Conservation (phyloP, 2,888 invertebrate genomes). For the Hedychridium roseum region DNA sequence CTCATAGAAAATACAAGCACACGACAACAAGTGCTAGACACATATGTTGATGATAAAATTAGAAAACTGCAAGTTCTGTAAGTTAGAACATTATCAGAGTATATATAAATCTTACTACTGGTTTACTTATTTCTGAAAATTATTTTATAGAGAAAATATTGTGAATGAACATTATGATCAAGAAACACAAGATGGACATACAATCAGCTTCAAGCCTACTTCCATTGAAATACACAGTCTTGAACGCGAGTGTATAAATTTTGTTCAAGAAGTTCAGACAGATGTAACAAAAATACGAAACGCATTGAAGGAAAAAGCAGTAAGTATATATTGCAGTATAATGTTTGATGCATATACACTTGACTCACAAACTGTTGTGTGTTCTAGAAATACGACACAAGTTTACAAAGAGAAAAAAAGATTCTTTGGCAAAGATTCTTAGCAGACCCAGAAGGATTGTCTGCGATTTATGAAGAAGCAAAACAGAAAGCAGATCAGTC, state of each 20-base stretch:
- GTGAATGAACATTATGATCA: constrained; percentile 33
- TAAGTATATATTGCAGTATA: constrained; percentile 27
- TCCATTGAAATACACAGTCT: constrained; percentile 37
- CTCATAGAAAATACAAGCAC: constrained; percentile 39
- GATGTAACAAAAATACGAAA: constrained; percentile 42
- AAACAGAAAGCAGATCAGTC: constrained; percentile 17
- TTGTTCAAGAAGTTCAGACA: constrained; percentile 37
- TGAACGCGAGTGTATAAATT: constrained; percentile 33
- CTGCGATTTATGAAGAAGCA: constrained; percentile 13
- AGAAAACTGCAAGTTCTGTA: constrained; percentile 27
- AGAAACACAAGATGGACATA: constrained; percentile 45
- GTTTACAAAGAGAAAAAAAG: constrained; percentile 45
- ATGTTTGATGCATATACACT: neutral
- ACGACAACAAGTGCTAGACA: constrained; percentile 36
- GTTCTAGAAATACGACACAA: constrained; percentile 44
- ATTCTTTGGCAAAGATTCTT: constrained; percentile 59
- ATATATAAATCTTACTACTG: constrained; percentile 1
- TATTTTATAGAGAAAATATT: constrained; percentile 40
- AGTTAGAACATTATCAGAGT: constrained; percentile 14
- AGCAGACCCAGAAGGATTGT: constrained; percentile 50
- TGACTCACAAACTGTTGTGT: constrained; percentile 6
- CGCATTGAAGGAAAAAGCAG: constrained; percentile 52
- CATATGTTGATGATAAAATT: constrained; percentile 18
- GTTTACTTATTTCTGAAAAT: constrained; percentile 7
- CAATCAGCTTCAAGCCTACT: constrained; percentile 42